Percentiles rank a stretch among this genome's conserved stretches.
Conservation (phyloP, 2,113 vertebrate genomes). For the Trichomycterus rosablanca region DNA sequence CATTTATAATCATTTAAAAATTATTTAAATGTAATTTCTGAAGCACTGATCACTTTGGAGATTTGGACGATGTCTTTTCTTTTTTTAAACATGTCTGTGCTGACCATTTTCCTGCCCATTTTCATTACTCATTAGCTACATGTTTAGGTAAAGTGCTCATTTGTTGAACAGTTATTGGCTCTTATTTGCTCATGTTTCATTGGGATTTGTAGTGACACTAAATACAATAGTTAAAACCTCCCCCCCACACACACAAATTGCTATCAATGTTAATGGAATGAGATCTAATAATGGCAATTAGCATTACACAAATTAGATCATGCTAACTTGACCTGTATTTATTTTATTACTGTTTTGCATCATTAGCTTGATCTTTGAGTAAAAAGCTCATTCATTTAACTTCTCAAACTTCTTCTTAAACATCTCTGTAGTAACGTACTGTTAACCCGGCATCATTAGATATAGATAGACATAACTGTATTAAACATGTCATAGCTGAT, state of each 20-base stretch:
- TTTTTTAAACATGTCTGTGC: background rate
- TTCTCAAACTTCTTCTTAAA: too few relatives aligned
- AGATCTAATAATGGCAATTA: background rate
- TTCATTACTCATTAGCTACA: background rate
- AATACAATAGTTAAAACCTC: background rate
- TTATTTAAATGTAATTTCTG: too few relatives aligned
- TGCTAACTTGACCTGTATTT: background rate
- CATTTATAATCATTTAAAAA: too few relatives aligned
- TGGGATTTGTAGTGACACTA: background rate
- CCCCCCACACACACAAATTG: background rate
- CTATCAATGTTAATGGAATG: background rate
- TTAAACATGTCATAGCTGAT: too few relatives aligned
- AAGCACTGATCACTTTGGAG: too few relatives aligned
- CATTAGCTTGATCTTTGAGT: background rate
- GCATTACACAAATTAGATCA: background rate
- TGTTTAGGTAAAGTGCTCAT: background rate
- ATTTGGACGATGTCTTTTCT: too few relatives aligned
- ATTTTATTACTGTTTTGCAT: background rate
- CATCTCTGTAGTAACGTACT: too few relatives aligned
- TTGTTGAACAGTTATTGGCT: background rate
- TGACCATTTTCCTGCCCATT: background rate
- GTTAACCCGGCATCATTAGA: too few relatives aligned
- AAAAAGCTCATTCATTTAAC: background rate
- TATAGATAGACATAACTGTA: too few relatives aligned
- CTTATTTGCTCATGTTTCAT: background rate